Conservation (phyloP, 2,797 vertebrate species). For the Tympanoctomys barrerae region DNA sequence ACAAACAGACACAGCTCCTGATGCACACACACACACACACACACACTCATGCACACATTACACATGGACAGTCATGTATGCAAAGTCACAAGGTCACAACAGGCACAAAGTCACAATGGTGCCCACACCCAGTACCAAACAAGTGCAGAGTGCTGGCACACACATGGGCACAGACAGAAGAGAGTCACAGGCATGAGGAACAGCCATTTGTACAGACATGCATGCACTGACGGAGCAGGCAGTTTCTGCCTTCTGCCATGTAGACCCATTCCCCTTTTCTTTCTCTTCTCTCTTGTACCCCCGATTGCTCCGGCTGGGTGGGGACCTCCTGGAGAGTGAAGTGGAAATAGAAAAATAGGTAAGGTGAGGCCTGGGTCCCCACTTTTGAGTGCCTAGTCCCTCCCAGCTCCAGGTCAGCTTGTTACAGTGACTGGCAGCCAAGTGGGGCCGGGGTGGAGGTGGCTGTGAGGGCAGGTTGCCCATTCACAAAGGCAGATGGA, state of each 20-base stretch:
- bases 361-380: background rate
- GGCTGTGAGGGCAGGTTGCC: background rate
- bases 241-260: background rate
- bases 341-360: background rate
- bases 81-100: background rate
- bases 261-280: background rate
- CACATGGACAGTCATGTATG: background rate
- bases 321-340: background rate
- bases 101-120: background rate
- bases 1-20: background rate
- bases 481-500: background rate
- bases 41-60: background rate
- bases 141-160: background rate
- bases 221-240: rapidly evolving
- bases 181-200: background rate
- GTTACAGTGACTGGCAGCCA: background rate
- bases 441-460: background rate
- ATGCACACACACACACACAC: background rate
- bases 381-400: too few species aligned
- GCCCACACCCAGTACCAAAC: too few species aligned
- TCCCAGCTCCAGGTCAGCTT: background rate
- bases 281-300: background rate
- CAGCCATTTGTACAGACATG: background rate
- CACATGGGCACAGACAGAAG: background rate
- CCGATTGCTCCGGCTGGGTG: background rate